Evolutionary conservation across 1,140 invertebrate species (phyloP), one percentile per base, ranked within the genome.

Genomic region (Ditylenchus dipsaci): DNA sequence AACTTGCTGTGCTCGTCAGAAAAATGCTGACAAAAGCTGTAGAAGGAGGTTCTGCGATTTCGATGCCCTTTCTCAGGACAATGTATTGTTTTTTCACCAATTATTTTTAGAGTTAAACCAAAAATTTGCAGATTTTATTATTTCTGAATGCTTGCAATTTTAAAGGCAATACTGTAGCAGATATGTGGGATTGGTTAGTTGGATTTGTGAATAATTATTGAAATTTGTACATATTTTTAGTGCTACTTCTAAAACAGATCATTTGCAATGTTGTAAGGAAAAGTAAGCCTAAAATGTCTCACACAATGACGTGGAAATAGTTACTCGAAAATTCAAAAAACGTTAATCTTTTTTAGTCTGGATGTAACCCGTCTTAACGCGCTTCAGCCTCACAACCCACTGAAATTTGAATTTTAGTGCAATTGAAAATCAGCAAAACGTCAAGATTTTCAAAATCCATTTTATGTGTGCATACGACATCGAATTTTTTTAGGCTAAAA

Each of bases 31-130:
- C 57, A 77, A 76, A 65, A 58, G 63, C 23, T 79, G 78, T 65
- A 79, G 82, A 62, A 57, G 71, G 17, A 45, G 66, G 60, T 79
- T 82, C 53, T 79, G 78, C 61, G 78, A 82, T 59, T 79, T 79
- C 65, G 60, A 81, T 26, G 43, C 65, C 1, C 68, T 79, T 57
- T 63, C 68, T 27, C 72, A 78, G 53, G 72, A 82, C 60, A 82
- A 79, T 71, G 78, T 79, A 60, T n/a, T n/a, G 57, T 76, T 59
- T 60, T 65, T 33, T 67, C 8, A 43, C 15, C 11, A 27, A 33
- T 65, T 26, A 11, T 5, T 38, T 38, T 38, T 38, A 5, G 33
- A 38, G 33, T 38, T 38, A 5, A 38, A 38, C n/a, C 11, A 38
- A 17, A 53, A 53, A 53, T 15, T 53, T 53, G 23, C 38, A 76